A percentile compares a stretch with the other conserved stretches of the same genome.
These are phyloP conservation scores for Phrixothrix hirtus DNA, from an alignment of 2,888 invertebrate genomes.

Conservation along the genomic window DNA sequence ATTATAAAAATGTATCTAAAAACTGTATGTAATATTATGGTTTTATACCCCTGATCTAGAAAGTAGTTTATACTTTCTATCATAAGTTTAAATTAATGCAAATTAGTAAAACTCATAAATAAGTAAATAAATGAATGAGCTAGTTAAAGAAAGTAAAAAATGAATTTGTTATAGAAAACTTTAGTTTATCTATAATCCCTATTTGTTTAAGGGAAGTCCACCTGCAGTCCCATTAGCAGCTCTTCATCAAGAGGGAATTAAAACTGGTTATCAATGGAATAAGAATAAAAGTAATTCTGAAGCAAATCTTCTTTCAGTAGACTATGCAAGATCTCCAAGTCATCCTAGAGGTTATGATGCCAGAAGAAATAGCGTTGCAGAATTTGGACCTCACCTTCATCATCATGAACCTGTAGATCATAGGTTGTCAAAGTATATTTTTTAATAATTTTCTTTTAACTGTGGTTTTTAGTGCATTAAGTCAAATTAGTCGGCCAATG, in stretches of 20 bases:
- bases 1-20: too few relatives aligned
- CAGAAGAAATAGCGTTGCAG: slow-evolving; percentile 64
- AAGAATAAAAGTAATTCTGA: slow-evolving; percentile 78
- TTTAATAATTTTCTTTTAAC: too few relatives aligned
- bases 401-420: slow-evolving; percentile 59
- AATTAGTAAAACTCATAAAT: too few relatives aligned
- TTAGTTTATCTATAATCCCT: not conserved
- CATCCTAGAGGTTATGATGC: slow-evolving; percentile 51
- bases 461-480: slow-evolving; percentile 27
- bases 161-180: too few relatives aligned
- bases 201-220: slow-evolving; percentile 14
- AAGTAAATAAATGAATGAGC: not conserved
- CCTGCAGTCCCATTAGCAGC: slow-evolving; percentile 64
- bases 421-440: too few relatives aligned
- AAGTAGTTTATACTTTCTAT: too few relatives aligned
- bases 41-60: too few relatives aligned
- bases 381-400: slow-evolving; percentile 58
- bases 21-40: too few relatives aligned
- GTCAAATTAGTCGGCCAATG: slow-evolving; percentile 59
- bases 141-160: too few relatives aligned
- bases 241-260: slow-evolving; percentile 70
- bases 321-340: slow-evolving; percentile 55
- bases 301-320: slow-evolving; percentile 76
- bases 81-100: too few relatives aligned
- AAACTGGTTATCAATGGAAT: slow-evolving; percentile 50